Evolutionary conservation across 2,888 invertebrate genomes (phyloP), one percentile per base, ranked within the genome.

Genomic region (Apamea epomidion): DNA sequence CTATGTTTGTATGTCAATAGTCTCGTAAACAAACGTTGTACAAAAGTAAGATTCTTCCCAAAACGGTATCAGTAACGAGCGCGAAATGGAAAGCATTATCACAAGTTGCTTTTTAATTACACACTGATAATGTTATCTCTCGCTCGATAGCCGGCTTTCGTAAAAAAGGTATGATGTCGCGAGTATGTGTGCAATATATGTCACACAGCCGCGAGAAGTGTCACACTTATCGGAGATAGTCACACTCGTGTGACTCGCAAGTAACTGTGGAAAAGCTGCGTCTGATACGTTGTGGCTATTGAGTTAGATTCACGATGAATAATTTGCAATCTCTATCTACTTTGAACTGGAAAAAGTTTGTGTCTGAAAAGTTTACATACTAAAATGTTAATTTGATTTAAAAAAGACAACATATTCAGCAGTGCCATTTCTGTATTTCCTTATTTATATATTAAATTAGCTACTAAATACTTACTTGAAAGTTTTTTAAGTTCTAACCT

Each of bases 101-200:
- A 80, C 76, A 81, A 87, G 81, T 87, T 73, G 71, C 62, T 82
- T 89, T 88, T 86, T 89, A 89, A 88, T 89, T 87, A 89, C 83
- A 84, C 48, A 10, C 78, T 76, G 88, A 89, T 89, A 89, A 83
- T 72, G 75, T 85, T 89, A 89, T 89, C 89, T 79, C 60, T 60
- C 69, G 89, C 70, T 82, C 81, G 86, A 88, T 89, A 89, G 70
- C 73, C 58, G 45, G 81, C 48, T 78, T n/a, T 69, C 65, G 74
- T n/a, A 37, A 60, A 64, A n/a, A 48, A 60, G 58, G 58, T 79
- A 14, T 45, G 67, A 2, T 64, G 65, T 62, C 25, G 37, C n/a
- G 68, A 18, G 18, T 10, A 12, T 67, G 60, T 71, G 51, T 67
- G 60, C n/a, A 65, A 58, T 12, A 25, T 29, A 29, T 60, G 42